Conservation (phyloP, 2,113 vertebrate species). For the Actenoides hombroni region DNA sequence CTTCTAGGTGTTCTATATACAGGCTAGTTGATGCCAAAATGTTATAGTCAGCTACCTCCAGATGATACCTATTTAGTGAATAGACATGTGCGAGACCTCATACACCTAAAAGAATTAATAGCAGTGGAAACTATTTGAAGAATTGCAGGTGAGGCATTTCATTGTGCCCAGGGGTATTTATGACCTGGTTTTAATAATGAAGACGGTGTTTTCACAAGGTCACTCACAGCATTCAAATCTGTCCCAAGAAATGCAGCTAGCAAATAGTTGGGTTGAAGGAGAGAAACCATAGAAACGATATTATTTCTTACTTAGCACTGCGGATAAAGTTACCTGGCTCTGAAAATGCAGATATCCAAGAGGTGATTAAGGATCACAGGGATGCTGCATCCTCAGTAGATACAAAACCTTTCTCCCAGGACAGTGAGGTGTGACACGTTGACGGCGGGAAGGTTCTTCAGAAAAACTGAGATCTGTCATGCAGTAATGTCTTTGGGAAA, state of each 20-base stretch:
- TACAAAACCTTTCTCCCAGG: not conserved
- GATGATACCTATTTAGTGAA: conserved; percentile 15
- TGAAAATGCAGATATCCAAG: not conserved
- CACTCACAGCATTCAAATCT: not conserved
- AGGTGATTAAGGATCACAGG: not conserved
- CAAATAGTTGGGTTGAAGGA: not conserved
- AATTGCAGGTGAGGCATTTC: conserved; percentile 65
- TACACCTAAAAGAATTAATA: conserved; percentile 40
- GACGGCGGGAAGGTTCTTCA: not conserved
- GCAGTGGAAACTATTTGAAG: conserved; percentile 67
- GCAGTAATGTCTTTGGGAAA: not conserved
- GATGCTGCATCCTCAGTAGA: not conserved
- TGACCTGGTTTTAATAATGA: conserved; percentile 56
- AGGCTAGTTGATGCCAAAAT: not conserved
- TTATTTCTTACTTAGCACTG: fast-evolving
- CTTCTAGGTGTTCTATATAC: not conserved
- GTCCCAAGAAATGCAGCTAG: conserved; percentile 15
- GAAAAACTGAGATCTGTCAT: fast-evolving
- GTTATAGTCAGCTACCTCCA: not conserved
- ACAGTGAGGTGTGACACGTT: not conserved
- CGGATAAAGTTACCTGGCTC: not conserved
- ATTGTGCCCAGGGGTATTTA: conserved; percentile 43
- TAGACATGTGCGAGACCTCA: not conserved
- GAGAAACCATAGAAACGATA: not conserved
- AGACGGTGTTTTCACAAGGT: conserved; percentile 34